Conservation (phyloP, 1,140 invertebrate species). For the Zaprionus capensis region DNA sequence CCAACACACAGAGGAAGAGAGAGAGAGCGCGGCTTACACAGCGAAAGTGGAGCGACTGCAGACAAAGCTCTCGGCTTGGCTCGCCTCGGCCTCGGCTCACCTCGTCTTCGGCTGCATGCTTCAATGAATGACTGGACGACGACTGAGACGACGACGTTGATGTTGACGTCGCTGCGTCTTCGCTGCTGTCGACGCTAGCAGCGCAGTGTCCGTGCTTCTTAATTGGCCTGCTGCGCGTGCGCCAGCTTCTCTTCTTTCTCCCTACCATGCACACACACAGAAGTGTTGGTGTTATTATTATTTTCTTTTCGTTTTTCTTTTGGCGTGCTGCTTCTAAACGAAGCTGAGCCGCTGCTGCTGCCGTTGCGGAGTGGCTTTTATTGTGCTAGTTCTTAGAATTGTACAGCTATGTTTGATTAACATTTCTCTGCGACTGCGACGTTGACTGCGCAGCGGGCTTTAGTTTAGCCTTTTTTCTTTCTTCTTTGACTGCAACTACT, state of each 20-base stretch:
- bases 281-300: conserved; percentile 43
- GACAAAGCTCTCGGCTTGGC: too few species aligned
- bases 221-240: conserved; percentile 61
- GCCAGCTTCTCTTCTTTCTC: conserved; percentile 57
- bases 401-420: conserved; percentile 81
- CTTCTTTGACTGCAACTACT: conserved; percentile 4
- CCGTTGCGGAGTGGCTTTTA: conserved; percentile 62
- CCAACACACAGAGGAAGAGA: background rate
- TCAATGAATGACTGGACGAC: conserved; percentile 46
- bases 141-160: conserved; percentile 11
- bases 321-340: conserved; percentile 41
- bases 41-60: conserved; percentile 54
- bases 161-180: conserved; percentile 6
- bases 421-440: conserved; percentile 50
- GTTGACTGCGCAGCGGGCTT: conserved; percentile 3
- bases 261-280: conserved; percentile 12
- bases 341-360: conserved; percentile 9
- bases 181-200: conserved; percentile 1
- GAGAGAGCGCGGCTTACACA: background rate
- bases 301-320: conserved; percentile 50
- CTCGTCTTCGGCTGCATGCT: conserved; percentile 29
- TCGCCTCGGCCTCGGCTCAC: too few species aligned
- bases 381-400: conserved; percentile 78
- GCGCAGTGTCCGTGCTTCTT: conserved; percentile 44
- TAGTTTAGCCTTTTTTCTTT: conserved; percentile 39